These are phyloP conservation scores for Taurulus bubalis DNA, from an alignment of 2,113 vertebrate genomes.

Conservation along the genomic window DNA sequence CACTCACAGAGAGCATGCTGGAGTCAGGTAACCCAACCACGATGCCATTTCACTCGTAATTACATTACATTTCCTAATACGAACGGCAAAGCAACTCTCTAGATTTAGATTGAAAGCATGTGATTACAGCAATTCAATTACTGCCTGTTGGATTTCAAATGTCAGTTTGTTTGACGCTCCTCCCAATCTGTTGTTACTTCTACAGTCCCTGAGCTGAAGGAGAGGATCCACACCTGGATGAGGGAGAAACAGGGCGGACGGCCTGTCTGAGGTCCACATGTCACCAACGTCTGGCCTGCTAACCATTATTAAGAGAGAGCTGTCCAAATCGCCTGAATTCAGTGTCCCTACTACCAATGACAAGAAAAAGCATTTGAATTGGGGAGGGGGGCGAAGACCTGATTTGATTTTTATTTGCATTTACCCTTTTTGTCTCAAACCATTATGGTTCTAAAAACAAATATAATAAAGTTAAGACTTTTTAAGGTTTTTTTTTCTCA, in stretches of 20 bases:
- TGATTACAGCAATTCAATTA: background rate
- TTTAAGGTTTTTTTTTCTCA: conserved; percentile 80
- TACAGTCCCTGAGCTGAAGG: conserved; percentile 95
- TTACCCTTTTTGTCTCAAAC: conserved; percentile 77
- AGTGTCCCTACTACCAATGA: conserved; percentile 67
- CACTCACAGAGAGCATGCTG: conserved; percentile 96
- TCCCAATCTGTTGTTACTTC: conserved; percentile 27
- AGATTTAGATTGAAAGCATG: background rate
- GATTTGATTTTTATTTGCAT: conserved; percentile 74
- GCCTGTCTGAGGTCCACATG: conserved; percentile 70
- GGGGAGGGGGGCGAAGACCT: conserved; percentile 49
- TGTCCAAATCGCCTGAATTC: conserved; percentile 72
- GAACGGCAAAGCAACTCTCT: background rate
- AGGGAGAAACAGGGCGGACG: conserved; percentile 93
- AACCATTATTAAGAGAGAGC: conserved; percentile 70
- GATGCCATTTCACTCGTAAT: background rate
- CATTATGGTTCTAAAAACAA: conserved; percentile 80
- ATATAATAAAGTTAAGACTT: conserved; percentile 87
- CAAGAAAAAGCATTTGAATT: conserved; percentile 59
- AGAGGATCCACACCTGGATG: conserved; percentile 98
- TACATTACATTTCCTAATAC: too few relatives aligned
- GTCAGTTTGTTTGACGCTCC: background rate
- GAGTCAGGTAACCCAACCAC: conserved; percentile 88
- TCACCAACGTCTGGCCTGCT: conserved; percentile 47
- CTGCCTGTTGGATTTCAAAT: background rate